Evolutionary conservation across 2,113 vertebrate genomes (phyloP).

Genomic region (Aegotheles bennettii): DNA sequence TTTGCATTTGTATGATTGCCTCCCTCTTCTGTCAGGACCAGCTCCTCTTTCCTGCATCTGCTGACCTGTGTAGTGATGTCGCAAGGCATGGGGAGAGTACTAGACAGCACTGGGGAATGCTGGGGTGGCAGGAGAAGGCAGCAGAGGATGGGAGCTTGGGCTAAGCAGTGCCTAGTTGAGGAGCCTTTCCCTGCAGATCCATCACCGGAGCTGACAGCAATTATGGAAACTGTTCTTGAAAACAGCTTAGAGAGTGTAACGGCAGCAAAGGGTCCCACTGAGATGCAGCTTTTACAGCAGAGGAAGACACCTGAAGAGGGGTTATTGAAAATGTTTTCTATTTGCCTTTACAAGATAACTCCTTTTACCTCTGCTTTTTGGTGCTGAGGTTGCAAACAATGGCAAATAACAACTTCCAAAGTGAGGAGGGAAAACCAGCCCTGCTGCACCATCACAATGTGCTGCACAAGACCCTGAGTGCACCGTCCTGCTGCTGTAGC

Average conservation of each 20-base stretch:
- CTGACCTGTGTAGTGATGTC: accelerated
- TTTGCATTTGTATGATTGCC: accelerated
- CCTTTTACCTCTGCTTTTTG: neutral
- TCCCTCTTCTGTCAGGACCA: neutral
- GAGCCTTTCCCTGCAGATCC: neutral
- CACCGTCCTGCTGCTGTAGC: accelerated
- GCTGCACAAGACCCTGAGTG: neutral
- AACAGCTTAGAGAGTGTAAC: neutral
- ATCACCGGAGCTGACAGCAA: neutral
- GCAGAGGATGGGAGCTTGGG: neutral
- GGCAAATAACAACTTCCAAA: neutral
- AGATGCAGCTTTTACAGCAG: neutral
- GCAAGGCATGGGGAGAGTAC: accelerated
- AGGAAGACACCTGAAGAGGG: neutral
- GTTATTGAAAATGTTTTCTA: neutral
- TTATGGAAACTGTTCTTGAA: neutral
- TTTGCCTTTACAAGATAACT: neutral
- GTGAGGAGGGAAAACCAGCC: neutral
- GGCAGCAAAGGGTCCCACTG: neutral
- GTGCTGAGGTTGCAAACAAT: neutral
- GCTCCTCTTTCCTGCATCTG: neutral
- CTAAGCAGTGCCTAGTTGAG: accelerated
- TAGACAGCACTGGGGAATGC: neutral
- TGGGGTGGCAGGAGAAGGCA: accelerated
- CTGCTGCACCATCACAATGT: neutral